Conservation (phyloP, 2,797 vertebrate species). For the Heteromormyrus szaboi region DNA sequence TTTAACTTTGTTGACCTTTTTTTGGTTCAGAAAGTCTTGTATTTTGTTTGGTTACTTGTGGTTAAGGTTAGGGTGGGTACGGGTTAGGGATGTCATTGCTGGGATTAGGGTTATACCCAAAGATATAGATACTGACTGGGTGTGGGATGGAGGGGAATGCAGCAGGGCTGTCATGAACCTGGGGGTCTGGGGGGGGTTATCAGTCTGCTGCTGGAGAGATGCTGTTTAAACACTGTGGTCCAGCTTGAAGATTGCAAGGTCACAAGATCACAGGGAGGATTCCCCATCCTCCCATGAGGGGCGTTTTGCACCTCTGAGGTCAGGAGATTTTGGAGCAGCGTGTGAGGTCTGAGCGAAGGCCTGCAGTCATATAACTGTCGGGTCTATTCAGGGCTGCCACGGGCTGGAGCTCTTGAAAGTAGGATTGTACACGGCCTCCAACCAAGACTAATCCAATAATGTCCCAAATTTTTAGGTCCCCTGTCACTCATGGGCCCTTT, state of each 20-base stretch:
- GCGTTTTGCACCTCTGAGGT: not conserved
- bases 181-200: not conserved
- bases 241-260: not conserved
- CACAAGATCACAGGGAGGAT: not conserved
- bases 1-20: not conserved
- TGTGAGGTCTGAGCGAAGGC: not conserved
- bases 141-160: not conserved
- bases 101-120: not conserved
- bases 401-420: not conserved
- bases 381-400: not conserved
- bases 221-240: not conserved
- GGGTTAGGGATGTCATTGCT: not conserved
- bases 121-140: not conserved
- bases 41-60: not conserved
- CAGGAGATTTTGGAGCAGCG: not conserved
- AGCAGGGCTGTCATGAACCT: not conserved
- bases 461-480: not conserved
- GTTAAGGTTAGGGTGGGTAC: not conserved
- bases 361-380: not conserved
- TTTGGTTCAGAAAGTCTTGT: not conserved
- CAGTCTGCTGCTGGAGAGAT: not conserved
- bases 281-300: not conserved
- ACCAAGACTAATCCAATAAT: not conserved
- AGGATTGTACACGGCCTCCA: not conserved
- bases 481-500: not conserved